phyloP scores from a whole-genome alignment of 2,797 vertebrate species.

The Chiloscyllium punctatum region DNA sequence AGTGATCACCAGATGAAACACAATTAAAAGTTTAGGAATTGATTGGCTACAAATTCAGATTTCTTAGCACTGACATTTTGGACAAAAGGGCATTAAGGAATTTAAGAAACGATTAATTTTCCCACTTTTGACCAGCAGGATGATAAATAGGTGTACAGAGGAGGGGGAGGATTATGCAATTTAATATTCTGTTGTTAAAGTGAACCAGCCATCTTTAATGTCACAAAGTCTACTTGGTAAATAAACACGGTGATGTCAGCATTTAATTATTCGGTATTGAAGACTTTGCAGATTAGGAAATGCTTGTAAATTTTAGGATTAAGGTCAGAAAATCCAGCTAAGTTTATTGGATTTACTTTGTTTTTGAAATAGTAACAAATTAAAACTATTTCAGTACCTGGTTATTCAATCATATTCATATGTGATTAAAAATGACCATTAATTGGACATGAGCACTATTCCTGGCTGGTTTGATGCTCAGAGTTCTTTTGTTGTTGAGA shows the following conservation, averaged over 20 bases:
- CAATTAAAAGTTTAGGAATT: not conserved
- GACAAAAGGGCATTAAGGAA: not conserved
- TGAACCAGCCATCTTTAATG: not conserved
- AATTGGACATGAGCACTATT: not conserved
- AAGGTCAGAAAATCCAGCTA: not conserved
- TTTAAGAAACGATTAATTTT: not conserved
- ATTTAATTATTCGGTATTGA: not conserved
- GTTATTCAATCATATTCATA: not conserved
- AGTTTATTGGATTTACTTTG: not conserved
- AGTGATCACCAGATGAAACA: not conserved
- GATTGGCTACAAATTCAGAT: not conserved
- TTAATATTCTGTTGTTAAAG: not conserved
- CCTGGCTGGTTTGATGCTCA: not conserved
- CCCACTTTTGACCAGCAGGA: not conserved
- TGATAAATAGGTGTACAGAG: not conserved
- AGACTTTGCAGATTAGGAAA: not conserved
- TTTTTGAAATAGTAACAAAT: not conserved
- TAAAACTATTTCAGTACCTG: not conserved
- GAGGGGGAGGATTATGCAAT: not conserved
- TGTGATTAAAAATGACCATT: not conserved
- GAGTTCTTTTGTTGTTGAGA: not conserved
- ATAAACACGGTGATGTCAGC: not conserved
- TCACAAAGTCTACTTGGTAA: not conserved
- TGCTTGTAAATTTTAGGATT: not conserved
- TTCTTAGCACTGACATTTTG: not conserved